Conservation (phyloP, 2,797 vertebrate species). For the Tinamus major region DNA sequence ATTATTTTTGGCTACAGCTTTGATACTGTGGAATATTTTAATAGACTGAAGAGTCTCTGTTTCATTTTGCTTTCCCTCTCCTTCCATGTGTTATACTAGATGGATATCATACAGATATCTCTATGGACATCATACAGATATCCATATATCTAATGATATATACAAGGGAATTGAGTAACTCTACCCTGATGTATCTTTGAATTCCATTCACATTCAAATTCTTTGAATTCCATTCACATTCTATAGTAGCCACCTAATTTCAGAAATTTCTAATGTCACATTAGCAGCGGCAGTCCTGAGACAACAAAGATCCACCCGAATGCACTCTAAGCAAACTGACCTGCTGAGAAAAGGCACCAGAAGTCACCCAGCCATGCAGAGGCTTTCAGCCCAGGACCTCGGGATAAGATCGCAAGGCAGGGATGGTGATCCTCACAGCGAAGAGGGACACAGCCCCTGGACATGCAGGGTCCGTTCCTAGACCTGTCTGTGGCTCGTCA, state of each 20-base stretch:
- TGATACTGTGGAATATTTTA: neutral
- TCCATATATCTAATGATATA: neutral
- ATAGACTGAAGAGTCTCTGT: neutral
- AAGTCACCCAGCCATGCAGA: accelerated
- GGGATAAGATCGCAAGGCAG: neutral
- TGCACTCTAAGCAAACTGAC: neutral
- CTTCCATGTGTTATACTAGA: neutral
- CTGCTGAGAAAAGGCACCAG: neutral
- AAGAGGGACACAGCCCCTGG: neutral
- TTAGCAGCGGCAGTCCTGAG: neutral
- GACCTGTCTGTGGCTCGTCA: neutral
- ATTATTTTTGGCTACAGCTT: constrained; percentile 15
- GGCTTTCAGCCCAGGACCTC: neutral
- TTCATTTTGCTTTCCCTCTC: neutral
- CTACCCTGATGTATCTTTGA: neutral
- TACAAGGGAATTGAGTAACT: neutral
- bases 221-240: neutral
- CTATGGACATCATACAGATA: neutral
- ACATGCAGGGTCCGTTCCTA: neutral
- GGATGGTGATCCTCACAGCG: neutral
- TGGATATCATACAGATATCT: neutral
- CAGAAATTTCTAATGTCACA: neutral
- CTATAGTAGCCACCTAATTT: neutral
- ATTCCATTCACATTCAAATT: neutral
- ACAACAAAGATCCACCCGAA: neutral